Base-by-base conservation (phyloP, 2,888 invertebrate genomes). In the Limulus polyphemus region DNA sequence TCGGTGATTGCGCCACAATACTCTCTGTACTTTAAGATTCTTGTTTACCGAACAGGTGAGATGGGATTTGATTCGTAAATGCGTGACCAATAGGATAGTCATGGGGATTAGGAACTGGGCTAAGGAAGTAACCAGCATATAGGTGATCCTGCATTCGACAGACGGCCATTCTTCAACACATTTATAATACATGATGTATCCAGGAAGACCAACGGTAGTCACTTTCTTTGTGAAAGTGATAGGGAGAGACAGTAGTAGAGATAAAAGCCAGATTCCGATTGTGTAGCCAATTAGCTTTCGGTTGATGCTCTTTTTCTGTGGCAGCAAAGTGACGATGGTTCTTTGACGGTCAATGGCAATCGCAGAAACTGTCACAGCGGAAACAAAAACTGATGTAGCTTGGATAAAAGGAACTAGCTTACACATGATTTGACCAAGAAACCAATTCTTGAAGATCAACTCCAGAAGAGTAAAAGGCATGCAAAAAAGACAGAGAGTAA, bases 361-460 rank as follows among this genome's bases (percentile, higher is more conserved):
- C 57, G 82, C 81, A 0, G 82, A 79, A 59, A 83, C 82, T 59
- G 81, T 82, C 62, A 81, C 81, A 0, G 82, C 81, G 1, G 81
- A 81, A 46, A 83, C 81, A 73, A 83, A 81, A 51, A 83, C 79
- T 70, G 82, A 82, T 62, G 81, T 79, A 2, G 80, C 82, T 68
- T 82, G 81, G 10, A 81, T 75, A 68, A 80, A 79, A 1, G 81
- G 80, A n/a, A 81, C 80, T 57, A 82, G 75, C 71, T 82, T 82
- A 73, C 83, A 83, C 71, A 82, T 76, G 58, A 79, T 75, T n/a
- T 75, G 73, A 1, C 82, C 82, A 55, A 82, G 75, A 16, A 75
- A 76, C 82, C 82, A 83, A 64, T 77, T 76, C 58, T 76, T 73
- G 59, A 76, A 74, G 32, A 81, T 69, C 47, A 81, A 75, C 55